Evolutionary conservation across 2,797 vertebrate species (phyloP).

Genomic region (Cygnus olor): DNA sequence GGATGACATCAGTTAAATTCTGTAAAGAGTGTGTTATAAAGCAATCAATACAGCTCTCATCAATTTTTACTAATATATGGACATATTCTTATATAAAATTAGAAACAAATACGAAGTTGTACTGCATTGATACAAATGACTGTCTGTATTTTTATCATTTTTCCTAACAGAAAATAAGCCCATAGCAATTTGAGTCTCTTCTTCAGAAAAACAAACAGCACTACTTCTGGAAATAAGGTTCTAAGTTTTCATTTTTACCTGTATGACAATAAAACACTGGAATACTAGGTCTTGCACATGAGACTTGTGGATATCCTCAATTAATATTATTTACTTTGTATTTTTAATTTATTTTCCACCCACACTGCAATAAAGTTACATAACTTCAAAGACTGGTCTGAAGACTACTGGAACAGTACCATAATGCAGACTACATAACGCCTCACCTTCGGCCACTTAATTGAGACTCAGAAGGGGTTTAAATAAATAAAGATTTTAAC

Average conservation of each 20-base stretch:
- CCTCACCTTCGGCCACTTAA: neutral
- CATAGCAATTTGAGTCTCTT: neutral
- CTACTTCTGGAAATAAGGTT: neutral
- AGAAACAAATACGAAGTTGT: neutral
- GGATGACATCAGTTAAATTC: neutral
- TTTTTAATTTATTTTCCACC: neutral
- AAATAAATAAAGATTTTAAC: neutral
- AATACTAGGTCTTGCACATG: rapidly evolving
- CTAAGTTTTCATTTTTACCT: neutral
- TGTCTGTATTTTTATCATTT: neutral
- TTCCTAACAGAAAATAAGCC: neutral
- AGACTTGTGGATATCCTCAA: neutral
- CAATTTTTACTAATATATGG: neutral
- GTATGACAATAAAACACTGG: neutral
- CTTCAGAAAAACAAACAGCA: neutral
- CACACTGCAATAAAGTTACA: neutral
- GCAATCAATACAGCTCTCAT: rapidly evolving
- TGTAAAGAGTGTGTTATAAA: neutral
- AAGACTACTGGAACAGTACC: neutral
- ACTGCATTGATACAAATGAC: neutral
- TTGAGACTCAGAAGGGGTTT: neutral
- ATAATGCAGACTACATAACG: rapidly evolving
- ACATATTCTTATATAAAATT: neutral
- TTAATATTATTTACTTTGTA: neutral
- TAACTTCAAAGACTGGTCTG: neutral